A percentile compares a stretch with the other conserved stretches of the same genome.
Evolutionary conservation across 2,113 vertebrate genomes (phyloP).

Genomic region (Dicerorhinus sumatrensis): DNA sequence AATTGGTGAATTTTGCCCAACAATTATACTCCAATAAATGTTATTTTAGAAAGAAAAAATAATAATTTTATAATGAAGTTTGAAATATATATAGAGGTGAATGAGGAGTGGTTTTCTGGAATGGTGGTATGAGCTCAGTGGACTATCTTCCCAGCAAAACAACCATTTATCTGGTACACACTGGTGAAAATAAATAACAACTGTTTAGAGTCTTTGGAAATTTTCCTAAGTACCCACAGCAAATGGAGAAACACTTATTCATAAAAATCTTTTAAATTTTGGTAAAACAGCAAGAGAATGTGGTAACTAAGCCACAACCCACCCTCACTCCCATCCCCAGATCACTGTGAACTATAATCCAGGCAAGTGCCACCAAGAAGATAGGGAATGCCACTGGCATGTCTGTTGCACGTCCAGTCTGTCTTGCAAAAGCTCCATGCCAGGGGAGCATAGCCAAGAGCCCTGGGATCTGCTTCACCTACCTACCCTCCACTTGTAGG

Average conservation of each 20-base stretch:
- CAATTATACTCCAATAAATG: background rate
- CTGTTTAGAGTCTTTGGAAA: fast-evolving
- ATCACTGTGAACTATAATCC: background rate
- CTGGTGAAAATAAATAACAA: background rate
- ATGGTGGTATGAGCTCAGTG: background rate
- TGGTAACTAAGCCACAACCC: background rate
- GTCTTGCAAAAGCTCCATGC: too few relatives aligned
- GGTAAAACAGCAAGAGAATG: background rate
- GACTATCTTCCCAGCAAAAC: background rate
- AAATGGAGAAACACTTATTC: background rate
- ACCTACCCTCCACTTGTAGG: too few relatives aligned
- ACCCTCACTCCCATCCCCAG: background rate
- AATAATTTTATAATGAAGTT: too few relatives aligned
- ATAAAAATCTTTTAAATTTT: background rate
- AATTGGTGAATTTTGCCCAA: background rate
- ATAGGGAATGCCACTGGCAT: too few relatives aligned
- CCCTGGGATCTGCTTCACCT: fast-evolving
- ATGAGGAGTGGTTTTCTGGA: background rate
- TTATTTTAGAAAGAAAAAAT: background rate
- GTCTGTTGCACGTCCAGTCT: too few relatives aligned
- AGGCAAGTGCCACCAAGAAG: too few relatives aligned
- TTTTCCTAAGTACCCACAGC: background rate
- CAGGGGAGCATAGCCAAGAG: too few relatives aligned
- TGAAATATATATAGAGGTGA: background rate
- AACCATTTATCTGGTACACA: background rate